Evolutionary conservation across 2,888 invertebrate species (phyloP), one percentile per base, ranked within the genome.

Genomic region (Oscheius sp.): DNA sequence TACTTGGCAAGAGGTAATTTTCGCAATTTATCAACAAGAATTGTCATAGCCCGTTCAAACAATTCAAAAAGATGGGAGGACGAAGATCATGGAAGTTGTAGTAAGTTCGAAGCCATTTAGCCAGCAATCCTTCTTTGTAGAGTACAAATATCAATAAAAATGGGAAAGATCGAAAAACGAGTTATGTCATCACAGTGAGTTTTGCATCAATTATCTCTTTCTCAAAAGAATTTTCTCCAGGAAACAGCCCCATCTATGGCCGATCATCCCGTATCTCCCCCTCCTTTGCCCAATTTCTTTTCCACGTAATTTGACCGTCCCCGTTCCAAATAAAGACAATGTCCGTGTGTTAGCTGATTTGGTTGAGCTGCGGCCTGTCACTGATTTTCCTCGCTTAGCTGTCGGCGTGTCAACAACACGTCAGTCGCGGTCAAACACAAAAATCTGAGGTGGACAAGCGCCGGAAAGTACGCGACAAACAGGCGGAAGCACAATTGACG

Each of bases 381-480:
- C 52, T 35, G 35, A 35, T 35, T 35, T 35, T 35, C 35, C 35
- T 35, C n/a, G n/a, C 66, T 66, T 66, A 66, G 66, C 66, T 66
- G 66, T 66, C 66, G 66, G 27, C 66, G 66, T 25, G 66, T 66
- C 66, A 66, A 66, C 66, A 66, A 49, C n/a, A 27, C 66, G 66
- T 66, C 66, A 66, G 66, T 52, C 52, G 66, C 66, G 66, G 52
- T 66, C 66, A 66, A 66, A 66, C 66, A 66, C 52, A 66, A 66
- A 66, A 66, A 46, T 49, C 49, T 66, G 35, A 25, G 66, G 52
- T 35, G 49, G 66, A 66, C 66, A 66, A 66, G 66, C 66, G 27
- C 52, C 27, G 66, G n/a, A 27, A 66, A 66, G 66, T 66, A 25
- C 66, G 66, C 66, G 18, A 52, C 66, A 66, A 66, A 66, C 66